Evolutionary conservation across 2,797 vertebrate genomes (phyloP).

Genomic region (Carapus acus): DNA sequence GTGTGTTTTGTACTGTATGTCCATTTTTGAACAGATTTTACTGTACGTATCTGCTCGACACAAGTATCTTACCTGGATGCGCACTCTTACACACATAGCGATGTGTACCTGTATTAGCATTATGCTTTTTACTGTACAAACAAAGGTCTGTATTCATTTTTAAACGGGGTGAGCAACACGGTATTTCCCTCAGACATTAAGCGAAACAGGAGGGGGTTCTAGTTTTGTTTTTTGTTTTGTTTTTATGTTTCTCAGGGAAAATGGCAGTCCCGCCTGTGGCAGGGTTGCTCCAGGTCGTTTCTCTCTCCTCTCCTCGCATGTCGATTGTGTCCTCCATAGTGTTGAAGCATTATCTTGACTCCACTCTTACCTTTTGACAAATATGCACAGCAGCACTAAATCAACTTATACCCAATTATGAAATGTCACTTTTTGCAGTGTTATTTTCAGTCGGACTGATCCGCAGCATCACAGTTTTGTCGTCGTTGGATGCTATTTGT

Average conservation of each 20-base stretch:
- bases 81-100: too few relatives aligned
- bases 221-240: constrained; percentile 26
- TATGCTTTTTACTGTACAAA: constrained; percentile 38
- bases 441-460: constrained; percentile 27
- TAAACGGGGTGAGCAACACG: constrained; percentile 22
- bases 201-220: constrained; percentile 4
- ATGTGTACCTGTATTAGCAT: constrained; percentile 27
- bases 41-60: constrained; percentile 24
- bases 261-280: constrained; percentile 25
- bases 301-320: too few relatives aligned
- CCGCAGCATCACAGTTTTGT: constrained; percentile 1
- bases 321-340: not conserved
- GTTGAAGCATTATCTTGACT: constrained; percentile 19
- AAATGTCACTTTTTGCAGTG: not conserved
- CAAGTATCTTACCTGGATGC: constrained; percentile 16
- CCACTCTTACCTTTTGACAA: constrained; percentile 10
- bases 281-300: constrained; percentile 10
- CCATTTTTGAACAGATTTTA: constrained; percentile 29
- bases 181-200: constrained; percentile 17
- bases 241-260: constrained; percentile 64
- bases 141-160: constrained; percentile 10
- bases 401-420: constrained; percentile 1
- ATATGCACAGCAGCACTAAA: constrained; percentile 41
- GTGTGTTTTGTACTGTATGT: constrained; percentile 40
- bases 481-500: constrained; percentile 42